A percentile compares a stretch with the other conserved stretches of the same genome.
phyloP scores from a whole-genome alignment of 2,797 vertebrate genomes.

The Danio choprae region DNA sequence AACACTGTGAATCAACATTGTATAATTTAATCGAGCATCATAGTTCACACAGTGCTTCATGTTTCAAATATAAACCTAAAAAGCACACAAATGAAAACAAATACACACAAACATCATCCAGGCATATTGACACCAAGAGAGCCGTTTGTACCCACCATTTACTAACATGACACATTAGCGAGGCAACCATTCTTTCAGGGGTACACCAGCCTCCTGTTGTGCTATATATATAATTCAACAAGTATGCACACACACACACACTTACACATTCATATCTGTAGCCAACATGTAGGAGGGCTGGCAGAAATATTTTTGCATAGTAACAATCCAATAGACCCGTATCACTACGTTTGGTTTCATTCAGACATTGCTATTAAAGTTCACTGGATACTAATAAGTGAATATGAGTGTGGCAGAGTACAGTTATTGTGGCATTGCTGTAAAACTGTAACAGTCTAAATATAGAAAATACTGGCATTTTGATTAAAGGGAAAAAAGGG shows the following conservation, averaged over 20 bases:
- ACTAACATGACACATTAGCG: neutral
- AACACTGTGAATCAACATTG: too few species aligned
- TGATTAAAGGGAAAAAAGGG: too few species aligned
- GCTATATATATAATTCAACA: neutral
- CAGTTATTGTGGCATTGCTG: too few species aligned
- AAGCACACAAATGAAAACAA: neutral
- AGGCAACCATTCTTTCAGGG: neutral
- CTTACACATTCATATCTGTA: neutral
- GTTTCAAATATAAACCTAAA: neutral
- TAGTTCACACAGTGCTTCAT: too few species aligned
- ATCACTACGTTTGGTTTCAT: neutral
- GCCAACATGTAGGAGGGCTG: slow-evolving; percentile 6
- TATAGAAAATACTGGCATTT: too few species aligned
- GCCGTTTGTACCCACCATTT: slow-evolving; percentile 32
- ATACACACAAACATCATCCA: neutral
- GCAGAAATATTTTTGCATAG: neutral
- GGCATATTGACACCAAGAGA: slow-evolving; percentile 40
- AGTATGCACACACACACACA: neutral
- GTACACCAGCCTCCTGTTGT: slow-evolving; percentile 3
- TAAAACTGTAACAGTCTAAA: too few species aligned
- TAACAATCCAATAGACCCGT: neutral
- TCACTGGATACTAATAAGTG: too few species aligned
- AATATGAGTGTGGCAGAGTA: neutral
- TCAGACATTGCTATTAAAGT: neutral
- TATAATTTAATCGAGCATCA: too few species aligned